Conservation (phyloP, 2,113 vertebrate genomes). For the Hoplias malabaricus region DNA sequence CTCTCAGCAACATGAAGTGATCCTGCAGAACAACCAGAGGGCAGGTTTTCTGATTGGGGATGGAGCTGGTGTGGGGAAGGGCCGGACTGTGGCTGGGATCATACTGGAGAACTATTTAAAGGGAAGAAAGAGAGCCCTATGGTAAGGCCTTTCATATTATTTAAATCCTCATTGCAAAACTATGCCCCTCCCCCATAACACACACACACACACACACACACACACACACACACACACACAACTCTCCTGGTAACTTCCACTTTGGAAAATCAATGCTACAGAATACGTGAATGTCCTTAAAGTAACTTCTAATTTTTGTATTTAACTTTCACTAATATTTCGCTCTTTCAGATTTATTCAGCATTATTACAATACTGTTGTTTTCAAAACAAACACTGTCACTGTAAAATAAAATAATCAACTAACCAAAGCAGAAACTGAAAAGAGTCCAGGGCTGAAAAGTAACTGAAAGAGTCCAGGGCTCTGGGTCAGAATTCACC, state of each 20-base stretch:
- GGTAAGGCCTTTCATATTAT: constrained; percentile 71
- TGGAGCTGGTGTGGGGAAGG: constrained; percentile 93
- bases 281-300: neutral
- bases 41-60: constrained; percentile 96
- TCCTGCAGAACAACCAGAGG: constrained; percentile 89
- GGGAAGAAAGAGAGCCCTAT: constrained; percentile 90
- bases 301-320: neutral
- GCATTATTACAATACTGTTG: neutral
- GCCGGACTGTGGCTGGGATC: constrained; percentile 92
- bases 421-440: too few species aligned
- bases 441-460: too few species aligned
- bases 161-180: neutral
- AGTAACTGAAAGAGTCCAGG: too few species aligned
- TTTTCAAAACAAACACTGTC: neutral
- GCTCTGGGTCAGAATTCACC: neutral
- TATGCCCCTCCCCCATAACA: too few species aligned
- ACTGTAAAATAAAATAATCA: neutral
- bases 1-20: constrained; percentile 92
- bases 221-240: too few species aligned
- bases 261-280: neutral
- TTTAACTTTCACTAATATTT: too few species aligned
- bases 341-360: too few species aligned
- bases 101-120: constrained; percentile 92
- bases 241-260: neutral
- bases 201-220: too few species aligned